Evolutionary conservation across 2,888 invertebrate genomes (phyloP).

Genomic region (Heteromyza rotundicornis): DNA sequence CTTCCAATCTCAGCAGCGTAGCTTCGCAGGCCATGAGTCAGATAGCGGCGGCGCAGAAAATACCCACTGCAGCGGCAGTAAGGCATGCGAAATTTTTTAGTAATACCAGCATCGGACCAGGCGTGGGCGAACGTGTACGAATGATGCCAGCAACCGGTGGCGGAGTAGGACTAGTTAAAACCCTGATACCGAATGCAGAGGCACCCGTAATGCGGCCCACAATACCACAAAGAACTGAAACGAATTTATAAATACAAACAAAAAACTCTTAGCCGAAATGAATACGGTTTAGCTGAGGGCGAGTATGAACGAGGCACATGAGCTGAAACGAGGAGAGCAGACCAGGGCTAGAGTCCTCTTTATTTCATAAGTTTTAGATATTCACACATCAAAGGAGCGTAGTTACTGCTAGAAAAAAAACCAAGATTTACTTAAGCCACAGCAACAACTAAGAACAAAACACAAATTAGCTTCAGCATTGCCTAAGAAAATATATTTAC

Average conservation of each 20-base stretch:
- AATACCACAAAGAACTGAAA: constrained; percentile 61
- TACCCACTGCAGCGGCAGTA: constrained; percentile 24
- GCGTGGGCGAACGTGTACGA: constrained; percentile 49
- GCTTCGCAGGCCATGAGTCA: constrained; percentile 7
- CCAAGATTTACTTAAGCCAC: too few relatives aligned
- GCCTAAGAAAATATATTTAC: too few relatives aligned
- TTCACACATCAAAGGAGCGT: too few relatives aligned
- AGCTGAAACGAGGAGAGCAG: too few relatives aligned
- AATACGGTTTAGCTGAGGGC: background rate
- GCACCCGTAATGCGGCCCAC: constrained; percentile 33
- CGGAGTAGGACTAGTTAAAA: too few relatives aligned
- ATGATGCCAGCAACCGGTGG: constrained; percentile 33
- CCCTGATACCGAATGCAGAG: constrained; percentile 1
- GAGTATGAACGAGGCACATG: too few relatives aligned
- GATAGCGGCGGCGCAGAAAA: background rate
- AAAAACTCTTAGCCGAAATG: background rate
- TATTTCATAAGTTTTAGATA: too few relatives aligned
- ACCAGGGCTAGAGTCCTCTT: too few relatives aligned
- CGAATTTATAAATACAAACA: constrained; percentile 58
- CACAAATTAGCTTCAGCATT: too few relatives aligned
- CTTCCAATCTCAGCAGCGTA: constrained; percentile 21
- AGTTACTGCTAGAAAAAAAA: too few relatives aligned
- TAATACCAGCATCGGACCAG: constrained; percentile 43
- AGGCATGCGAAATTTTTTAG: constrained; percentile 45
- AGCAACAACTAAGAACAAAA: too few relatives aligned